Base-by-base conservation (phyloP, 2,888 invertebrate genomes). In the Mesochorus sp. region DNA sequence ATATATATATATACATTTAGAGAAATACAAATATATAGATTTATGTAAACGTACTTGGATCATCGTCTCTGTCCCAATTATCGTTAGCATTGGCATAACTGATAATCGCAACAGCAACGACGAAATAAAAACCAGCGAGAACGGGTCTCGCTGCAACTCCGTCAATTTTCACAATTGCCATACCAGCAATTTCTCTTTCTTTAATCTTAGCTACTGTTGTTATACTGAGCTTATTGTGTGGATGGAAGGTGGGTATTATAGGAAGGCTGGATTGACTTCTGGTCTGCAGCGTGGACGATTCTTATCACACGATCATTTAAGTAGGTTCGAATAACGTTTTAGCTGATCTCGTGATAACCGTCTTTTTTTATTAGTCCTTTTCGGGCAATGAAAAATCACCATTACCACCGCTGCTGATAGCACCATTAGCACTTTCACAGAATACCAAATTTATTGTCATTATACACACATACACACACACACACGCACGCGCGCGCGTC, bases 41-140 rank as follows among this genome's bases (percentile, higher is more conserved):
- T 55, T 6, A 31, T 37, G 12, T 19, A 57, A 17, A 81, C 85
- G 44, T 83, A 90, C 90, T 88, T 82, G 87, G 85, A 84, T 89
- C 89, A 71, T 89, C 89, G 82, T 90, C 89, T 80, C 83, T 88
- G 82, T 88, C 88, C 89, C 89, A 89, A 73, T 85, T 88, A 47
- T 86, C 86, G 80, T 84, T 88, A 79, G 90, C 89, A 78, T 87
- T 86, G 28, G 86, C 88, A 79, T 83, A 85, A 75, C 86, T 39
- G 34, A 81, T 83, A 62, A 88, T 21, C 2, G 61, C 83, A 62
- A 86, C 85, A 51, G 86, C 84, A 72, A 88, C 83, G 81, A 71
- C 59, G 59, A 89, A 81, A 74, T 86, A 88, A 68, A 79, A 62
- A 68, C 86, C 84, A 83, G 84, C 81, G 79, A 89, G 86, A 80